phyloP scores from a whole-genome alignment of 2,797 vertebrate genomes.

The Adrianichthys oophorus region DNA sequence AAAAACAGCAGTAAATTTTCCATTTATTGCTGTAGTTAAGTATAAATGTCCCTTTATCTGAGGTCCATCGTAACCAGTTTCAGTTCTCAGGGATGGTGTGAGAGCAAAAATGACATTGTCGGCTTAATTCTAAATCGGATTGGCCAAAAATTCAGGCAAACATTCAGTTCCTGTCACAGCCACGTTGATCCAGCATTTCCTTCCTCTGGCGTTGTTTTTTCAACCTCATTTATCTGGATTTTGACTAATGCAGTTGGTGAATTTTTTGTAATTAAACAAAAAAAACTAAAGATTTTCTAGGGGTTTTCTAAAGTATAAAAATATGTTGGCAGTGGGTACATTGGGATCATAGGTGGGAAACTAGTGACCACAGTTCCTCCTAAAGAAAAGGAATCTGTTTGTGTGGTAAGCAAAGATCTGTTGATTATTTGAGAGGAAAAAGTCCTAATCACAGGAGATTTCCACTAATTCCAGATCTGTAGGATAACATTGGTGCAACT shows the following conservation, averaged over 20 bases:
- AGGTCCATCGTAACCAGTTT: too few relatives aligned
- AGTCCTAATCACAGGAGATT: conserved; percentile 12
- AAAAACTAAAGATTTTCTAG: too few relatives aligned
- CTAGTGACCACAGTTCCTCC: background rate
- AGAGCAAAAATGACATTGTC: too few relatives aligned
- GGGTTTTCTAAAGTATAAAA: too few relatives aligned
- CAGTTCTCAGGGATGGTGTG: too few relatives aligned
- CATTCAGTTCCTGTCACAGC: background rate
- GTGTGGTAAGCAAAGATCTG: background rate
- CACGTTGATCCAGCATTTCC: background rate
- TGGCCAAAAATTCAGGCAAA: background rate
- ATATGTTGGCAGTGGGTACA: too few relatives aligned
- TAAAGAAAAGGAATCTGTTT: background rate
- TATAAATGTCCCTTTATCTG: too few relatives aligned
- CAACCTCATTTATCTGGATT: conserved; percentile 1
- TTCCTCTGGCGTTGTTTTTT: background rate
- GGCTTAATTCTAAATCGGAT: too few relatives aligned
- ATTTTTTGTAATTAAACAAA: too few relatives aligned
- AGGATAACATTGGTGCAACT: conserved; percentile 14
- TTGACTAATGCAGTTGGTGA: background rate
- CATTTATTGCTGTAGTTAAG: too few relatives aligned
- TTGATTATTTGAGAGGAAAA: conserved; percentile 15
- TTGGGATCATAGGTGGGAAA: too few relatives aligned
- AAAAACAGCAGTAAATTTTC: too few relatives aligned
- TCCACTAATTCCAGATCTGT: conserved; percentile 12